Evolutionary conservation across 1,140 invertebrate genomes (phyloP), one percentile per base, ranked within the genome.

Genomic region (Cyclina sinensis): DNA sequence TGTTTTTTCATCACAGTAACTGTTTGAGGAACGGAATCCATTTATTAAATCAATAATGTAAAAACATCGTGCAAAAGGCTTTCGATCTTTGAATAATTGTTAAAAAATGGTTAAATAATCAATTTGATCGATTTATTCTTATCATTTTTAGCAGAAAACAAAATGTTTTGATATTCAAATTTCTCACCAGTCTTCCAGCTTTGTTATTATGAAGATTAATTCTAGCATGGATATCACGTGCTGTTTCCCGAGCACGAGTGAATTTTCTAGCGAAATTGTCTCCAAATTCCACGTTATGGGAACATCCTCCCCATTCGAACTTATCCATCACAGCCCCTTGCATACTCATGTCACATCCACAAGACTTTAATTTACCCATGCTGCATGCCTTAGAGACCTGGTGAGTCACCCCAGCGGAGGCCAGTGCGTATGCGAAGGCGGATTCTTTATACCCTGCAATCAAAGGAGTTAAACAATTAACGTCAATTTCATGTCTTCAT

Each of bases 301-400:
- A 98, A 92, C 98, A 99, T 4, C 98, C 98, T 39, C 98, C 98
- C 99, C 99, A 99, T 51, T 98, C 97, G 98, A 98, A 99, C 21
- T 94, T 98, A 97, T 0, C 97, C 96, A 92, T 99, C 98, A 54
- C 88, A 46, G 89, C 83, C 18, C 93, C 94, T 21, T 94, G 91
- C 27, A 97, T 97, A 14, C 98, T 94, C 89, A 93, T 93, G 88
- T 94, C 96, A 95, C 98, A 99, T 85, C 97, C 97, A 95, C 98
- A 99, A 54, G 97, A 98, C 84, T 98, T 96, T 21, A 99, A 95
- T 68, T 97, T 97, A 18, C 98, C 98, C 95, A 98, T 97, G 91
- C 98, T 98, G 96, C 98, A 99, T 0, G 98, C 98, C 89, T 97
- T 96, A 0, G 98, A 97, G 57, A 99, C 97, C 57, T 97, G 97